Conservation (phyloP, 2,888 invertebrate species). For the Craniophora ligustri region DNA sequence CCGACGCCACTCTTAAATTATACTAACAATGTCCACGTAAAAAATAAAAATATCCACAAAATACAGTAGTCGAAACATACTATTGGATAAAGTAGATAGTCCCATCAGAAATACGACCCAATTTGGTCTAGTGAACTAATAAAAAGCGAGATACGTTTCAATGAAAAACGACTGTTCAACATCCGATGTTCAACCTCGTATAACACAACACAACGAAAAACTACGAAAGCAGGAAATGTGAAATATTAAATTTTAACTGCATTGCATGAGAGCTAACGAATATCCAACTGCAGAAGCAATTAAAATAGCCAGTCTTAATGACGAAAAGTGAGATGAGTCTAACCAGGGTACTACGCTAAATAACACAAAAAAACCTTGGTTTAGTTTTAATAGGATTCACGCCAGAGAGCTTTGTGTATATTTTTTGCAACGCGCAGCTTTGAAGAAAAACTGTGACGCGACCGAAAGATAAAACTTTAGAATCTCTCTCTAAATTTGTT, state of each 20-base stretch:
- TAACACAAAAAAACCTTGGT: conserved; percentile 43
- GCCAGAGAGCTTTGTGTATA: neutral
- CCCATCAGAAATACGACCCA: conserved; percentile 11
- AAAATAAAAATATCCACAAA: no score
- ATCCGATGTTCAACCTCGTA: conserved; percentile 14
- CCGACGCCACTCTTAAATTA: no score
- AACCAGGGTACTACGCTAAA: conserved; percentile 31
- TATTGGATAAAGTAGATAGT: conserved; percentile 3
- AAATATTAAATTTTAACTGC: conserved; percentile 62
- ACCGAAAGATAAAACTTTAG: neutral
- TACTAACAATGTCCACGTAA: no score
- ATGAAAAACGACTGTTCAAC: conserved; percentile 16
- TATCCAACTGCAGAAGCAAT: conserved; percentile 57
- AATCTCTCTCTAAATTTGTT: neutral
- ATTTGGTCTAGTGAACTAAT: conserved; percentile 7
- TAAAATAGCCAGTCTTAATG: conserved; percentile 50
- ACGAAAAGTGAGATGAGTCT: conserved; percentile 46
- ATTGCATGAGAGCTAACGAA: conserved; percentile 49
- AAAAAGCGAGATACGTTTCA: conserved; percentile 27
- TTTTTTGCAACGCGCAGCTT: conserved; percentile 5
- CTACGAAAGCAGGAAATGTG: conserved; percentile 31
- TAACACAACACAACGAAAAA: conserved; percentile 19
- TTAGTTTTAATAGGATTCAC: conserved; percentile 34
- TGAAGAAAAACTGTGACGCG: neutral
- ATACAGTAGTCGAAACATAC: no score